Conservation (phyloP, 1,140 invertebrate species). For the Eupristina koningsbergeri region DNA sequence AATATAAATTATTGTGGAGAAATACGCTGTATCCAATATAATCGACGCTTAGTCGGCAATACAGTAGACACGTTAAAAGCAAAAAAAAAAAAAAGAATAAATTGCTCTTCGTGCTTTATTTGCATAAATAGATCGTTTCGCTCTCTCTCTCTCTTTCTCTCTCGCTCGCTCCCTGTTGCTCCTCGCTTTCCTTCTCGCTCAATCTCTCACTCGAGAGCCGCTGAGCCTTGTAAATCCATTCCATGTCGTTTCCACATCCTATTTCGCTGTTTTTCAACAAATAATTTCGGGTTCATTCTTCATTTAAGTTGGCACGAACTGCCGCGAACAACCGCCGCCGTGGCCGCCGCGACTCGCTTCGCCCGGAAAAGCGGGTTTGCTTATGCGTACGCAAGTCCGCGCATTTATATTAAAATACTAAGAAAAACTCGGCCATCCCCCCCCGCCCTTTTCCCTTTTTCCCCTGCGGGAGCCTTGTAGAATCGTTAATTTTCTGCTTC, state of each 20-base stretch:
- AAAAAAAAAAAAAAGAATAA: not conserved
- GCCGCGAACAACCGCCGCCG: conserved; percentile 71
- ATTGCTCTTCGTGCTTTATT: not conserved
- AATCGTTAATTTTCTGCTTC: conserved; percentile 75
- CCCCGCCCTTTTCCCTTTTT: conserved; percentile 42
- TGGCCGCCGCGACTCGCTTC: conserved; percentile 56
- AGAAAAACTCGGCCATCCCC: conserved; percentile 65
- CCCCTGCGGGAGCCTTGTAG: conserved; percentile 47
- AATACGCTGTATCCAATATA: not conserved
- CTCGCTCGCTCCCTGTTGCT: not conserved
- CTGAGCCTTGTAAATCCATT: conserved; percentile 68
- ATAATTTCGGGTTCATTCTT: conserved; percentile 75
- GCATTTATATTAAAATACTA: conserved; percentile 74
- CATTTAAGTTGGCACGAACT: conserved; percentile 74
- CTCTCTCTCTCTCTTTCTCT: not conserved
- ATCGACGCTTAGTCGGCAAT: conserved; percentile 4
- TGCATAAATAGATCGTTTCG: not conserved
- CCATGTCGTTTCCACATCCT: conserved; percentile 73
- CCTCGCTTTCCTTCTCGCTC: not conserved
- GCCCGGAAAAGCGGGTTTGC: conserved; percentile 54
- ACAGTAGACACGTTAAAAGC: not conserved
- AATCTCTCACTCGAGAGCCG: conserved; percentile 18
- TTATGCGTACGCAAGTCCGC: conserved; percentile 47
- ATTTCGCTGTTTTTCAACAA: conserved; percentile 74
- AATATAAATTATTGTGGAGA: not conserved